Evolutionary conservation across 2,888 invertebrate genomes (phyloP), one percentile per base, ranked within the genome.

Genomic region (Tortricodes alternella): DNA sequence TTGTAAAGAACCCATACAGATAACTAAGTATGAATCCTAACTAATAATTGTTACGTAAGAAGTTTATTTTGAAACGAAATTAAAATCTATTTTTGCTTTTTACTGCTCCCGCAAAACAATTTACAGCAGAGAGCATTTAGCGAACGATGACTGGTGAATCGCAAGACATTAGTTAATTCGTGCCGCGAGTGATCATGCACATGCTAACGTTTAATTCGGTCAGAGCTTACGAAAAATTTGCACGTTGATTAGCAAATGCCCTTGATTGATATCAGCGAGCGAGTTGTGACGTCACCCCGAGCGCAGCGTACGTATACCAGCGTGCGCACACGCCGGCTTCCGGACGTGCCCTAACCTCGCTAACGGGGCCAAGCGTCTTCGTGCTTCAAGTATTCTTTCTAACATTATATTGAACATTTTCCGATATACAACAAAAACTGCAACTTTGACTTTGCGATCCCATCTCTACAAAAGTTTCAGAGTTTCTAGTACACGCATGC

Each of bases 361-460:
- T 37, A 32, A 39, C 23, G 24, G 38, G 46, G 53, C 13, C 39
- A 39, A 53, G 24, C 32, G 38, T 27, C 39, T 9, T 24, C 39
- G 13, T 41, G n/a, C n/a, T 21, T 29, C 49, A 32, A 43, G 27
- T 48, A 27, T 49, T 35, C 29, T 44, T 34, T 18, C 46, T n/a
- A 48, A 48, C 48, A 35, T 35, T 18, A 21, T 55, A 55, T 35
- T 11, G 23, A 53, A 53, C 53, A 16, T 53, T 53, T 53, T 34
- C 52, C 43, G 27, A 52, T 52, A 44, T 16, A 9, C 34, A 41
- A 21, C 34, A 48, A 53, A 53, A 53, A 53, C 46, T 39, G 53
- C 32, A 55, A 55, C 35, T 34, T 41, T n/a, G 32, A 46, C 46
- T 38, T 37, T 19, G 23, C 39, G 11, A 39, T 39, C 19, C 15